Base-by-base conservation (phyloP, 2,113 vertebrate genomes). In the Psettodes erumei region DNA sequence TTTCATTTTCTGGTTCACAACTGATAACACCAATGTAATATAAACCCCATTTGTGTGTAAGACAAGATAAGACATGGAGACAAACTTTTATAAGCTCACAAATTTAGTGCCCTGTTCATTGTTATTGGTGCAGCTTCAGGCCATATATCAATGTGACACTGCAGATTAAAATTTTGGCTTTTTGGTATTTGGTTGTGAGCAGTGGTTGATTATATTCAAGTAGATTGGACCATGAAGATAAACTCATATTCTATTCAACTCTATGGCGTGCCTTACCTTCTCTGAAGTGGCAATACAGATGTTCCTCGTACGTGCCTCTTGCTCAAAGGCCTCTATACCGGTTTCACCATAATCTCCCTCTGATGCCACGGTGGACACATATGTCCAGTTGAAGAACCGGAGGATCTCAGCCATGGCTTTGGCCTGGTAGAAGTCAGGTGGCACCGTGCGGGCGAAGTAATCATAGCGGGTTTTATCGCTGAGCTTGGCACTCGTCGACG, bases 341-440 rank as follows among this genome's bases (percentile, higher is more conserved):
- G 98, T 99, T 91, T 99, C 98, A 0, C 98, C 98, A 0, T 99
- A 99, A 87, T 99, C 98, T 0, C 98, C 98, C 75, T 99, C 98
- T 0, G 98, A 99, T 8, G 98, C 98, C 53, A 99, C 97, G 0
- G 98, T 99, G 18, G 98, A 99, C 58, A 99, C 98, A 0, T 99
- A 99, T 0, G 98, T 99, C 98, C 98, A 99, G 91, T 99, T 99
- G 88, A 99, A 99, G 86, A 94, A 96, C 1, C 97, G 90, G 38
- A 99, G 50, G 88, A 99, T 99, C 89, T 99, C 98, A 0, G 98
- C 98, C 98, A 99, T 99, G 65, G 98, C 98, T 86, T 99, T 99
- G 0, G 98, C 98, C 84, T 99, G 98, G 88, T 99, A 99, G 91
- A 99, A 99, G 88, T 99, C 98, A 0, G 98, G 98, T 0, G 98